These are phyloP conservation scores for Setophaga kirtlandii DNA, from an alignment of 2,113 vertebrate genomes.

Conservation along the genomic window DNA sequence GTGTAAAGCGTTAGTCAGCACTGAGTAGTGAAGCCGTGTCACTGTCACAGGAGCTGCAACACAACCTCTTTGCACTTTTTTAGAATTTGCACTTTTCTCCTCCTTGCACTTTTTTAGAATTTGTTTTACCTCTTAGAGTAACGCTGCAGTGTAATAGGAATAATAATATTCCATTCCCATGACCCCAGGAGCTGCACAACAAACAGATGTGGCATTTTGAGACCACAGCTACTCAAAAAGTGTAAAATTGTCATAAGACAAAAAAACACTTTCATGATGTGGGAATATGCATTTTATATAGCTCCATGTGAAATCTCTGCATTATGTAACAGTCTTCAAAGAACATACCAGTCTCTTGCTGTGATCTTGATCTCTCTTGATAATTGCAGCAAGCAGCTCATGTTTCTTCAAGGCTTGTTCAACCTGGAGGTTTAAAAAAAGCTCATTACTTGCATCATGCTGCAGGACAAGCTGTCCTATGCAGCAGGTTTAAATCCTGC, in stretches of 20 bases:
- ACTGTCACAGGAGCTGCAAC: background rate
- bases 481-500: background rate
- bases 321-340: background rate
- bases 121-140: background rate
- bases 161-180: background rate
- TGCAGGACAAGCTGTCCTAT: background rate
- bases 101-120: background rate
- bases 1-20: background rate
- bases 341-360: slow-evolving; percentile 87
- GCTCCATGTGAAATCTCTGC: background rate
- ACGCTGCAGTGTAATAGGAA: background rate
- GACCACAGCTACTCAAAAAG: background rate
- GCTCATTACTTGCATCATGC: background rate
- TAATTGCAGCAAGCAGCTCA: slow-evolving; percentile 82
- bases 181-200: background rate
- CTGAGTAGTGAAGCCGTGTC: background rate
- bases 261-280: background rate
- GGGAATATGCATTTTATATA: background rate
- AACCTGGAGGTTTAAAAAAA: slow-evolving; percentile 73
- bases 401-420: slow-evolving; percentile 88
- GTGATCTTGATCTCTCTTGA: slow-evolving; percentile 88
- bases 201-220: background rate
- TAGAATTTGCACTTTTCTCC: background rate
- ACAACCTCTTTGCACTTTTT: background rate
- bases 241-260: background rate